phyloP scores from a whole-genome alignment of 2,797 vertebrate genomes.

The Phaenicophaeus curvirostris region DNA sequence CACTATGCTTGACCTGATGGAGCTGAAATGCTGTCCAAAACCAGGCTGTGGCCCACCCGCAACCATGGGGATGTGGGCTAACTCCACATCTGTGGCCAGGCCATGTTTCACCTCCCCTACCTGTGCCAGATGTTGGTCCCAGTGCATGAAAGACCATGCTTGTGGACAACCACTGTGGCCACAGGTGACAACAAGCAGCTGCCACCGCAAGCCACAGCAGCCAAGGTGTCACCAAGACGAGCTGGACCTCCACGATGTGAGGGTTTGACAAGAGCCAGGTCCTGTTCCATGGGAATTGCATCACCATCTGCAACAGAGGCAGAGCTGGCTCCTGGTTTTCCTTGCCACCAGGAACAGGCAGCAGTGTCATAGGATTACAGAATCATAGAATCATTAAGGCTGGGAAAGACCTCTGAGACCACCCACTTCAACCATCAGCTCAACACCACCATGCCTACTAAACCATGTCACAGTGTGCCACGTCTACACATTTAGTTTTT shows the following conservation, averaged over 20 bases:
- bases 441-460: too few species aligned
- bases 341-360: neutral
- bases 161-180: neutral
- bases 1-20: accelerated
- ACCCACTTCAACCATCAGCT: too few species aligned
- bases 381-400: too few species aligned
- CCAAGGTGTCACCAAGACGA: neutral
- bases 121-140: neutral
- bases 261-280: neutral
- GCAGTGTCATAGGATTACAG: neutral
- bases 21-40: neutral
- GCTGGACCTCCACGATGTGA: neutral
- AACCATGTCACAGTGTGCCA: too few species aligned
- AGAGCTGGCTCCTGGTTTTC: neutral
- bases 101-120: neutral
- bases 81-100: neutral
- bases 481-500: too few species aligned
- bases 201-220: neutral
- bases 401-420: too few species aligned
- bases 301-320: accelerated
- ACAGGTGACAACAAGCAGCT: neutral
- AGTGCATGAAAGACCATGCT: accelerated
- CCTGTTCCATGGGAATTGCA: neutral
- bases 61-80: neutral
- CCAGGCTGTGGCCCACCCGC: neutral